Base-by-base conservation (phyloP, 2,888 invertebrate species). In the Crioceris asparagi region DNA sequence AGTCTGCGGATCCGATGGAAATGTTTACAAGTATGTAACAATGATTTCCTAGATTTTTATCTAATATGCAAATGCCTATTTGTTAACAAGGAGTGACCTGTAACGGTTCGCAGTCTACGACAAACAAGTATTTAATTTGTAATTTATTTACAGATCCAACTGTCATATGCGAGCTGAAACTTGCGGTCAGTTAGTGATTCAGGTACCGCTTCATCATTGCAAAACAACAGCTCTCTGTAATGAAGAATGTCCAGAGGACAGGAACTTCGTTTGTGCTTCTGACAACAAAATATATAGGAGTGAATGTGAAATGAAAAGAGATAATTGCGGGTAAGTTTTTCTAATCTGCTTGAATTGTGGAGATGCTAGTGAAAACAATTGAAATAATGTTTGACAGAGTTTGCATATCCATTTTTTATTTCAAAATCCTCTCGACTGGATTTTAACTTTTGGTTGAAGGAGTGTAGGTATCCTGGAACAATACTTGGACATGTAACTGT, bases 261-360 rank as follows among this genome's bases (percentile, higher is more conserved):
- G 78, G n/a, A 79, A 72, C 46, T 88, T 86, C 58, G 85, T 90
- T 34, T 91, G 91, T 60, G 88, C 86, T 21, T 88, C 87, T 6
- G 90, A 91, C 64, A 87, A 86, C 64, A 79, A 86, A 57, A 83
- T 91, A 61, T 90, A 91, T 65, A 78, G 81, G 55, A 88, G 83
- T 61, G 85, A 87, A 65, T 91, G 91, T 57, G 79, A 87, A 59
- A 91, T 91, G 90, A 85, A 83, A 63, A 77, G 83, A 59, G 83
- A 83, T 58, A 90, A 90, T 59, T 91, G 90, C 66, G 90, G 84
- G 83, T 83, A 55, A 67, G 66, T 53, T 27, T 19, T 2, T 27
- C 4, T 12, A 12, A 3, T 12, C 21, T 21, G 10, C 21, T 21
- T 21, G 10, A 21, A 21, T 21, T 21, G 10, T 10, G 10, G 21